Base-by-base conservation (phyloP, 2,797 vertebrate genomes). In the Leptodactylus fallax region DNA sequence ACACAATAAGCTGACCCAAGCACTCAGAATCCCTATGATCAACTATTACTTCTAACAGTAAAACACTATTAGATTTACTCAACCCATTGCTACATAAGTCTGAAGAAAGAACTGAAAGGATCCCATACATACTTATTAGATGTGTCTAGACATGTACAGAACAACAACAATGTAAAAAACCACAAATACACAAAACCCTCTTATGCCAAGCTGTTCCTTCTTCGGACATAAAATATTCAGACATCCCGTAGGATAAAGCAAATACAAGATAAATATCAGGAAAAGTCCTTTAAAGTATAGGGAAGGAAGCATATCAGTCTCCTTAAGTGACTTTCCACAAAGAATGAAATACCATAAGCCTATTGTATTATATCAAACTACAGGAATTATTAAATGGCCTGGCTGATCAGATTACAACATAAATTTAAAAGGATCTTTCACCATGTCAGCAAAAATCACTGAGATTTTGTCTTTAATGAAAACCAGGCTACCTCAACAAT, bases 401-500 rank as follows among this genome's bases (percentile, higher is more conserved):
- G 83, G 78, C 83, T 81, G 78, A 81, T 88, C 78, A 81, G 60
- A 88, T 88, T 85, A 85, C 87, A 74, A 76, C 87, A 85, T 88
- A 72, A 74, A 88, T 85, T 76, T 85, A 36, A 81, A 76, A 81
- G 77, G 45, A 81, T 88, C 55, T 80, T 88, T 88, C 78, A 84
- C 86, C 60, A 72, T 88, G 83, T 88, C 78, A 88, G 87, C 87
- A 88, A 78, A 88, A 85, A 74, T 88, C 87, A 81, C 49, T 25
- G 72, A 36, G 36, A 89, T 76, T 86, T 77, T 49, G 49, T 27
- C 16, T 61, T 76, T 90, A 90, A 90, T 87, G 78, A 88, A 88
- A 85, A 81, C 85, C 83, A 85, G 12, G 87, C 81, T 90, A 90
- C 85, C 90, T 90, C 61, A 58, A 88, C 86, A 86, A 88, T 0